These are phyloP conservation scores for Tympanoctomys barrerae DNA, from an alignment of 2,797 vertebrate genomes.

Conservation along the genomic window DNA sequence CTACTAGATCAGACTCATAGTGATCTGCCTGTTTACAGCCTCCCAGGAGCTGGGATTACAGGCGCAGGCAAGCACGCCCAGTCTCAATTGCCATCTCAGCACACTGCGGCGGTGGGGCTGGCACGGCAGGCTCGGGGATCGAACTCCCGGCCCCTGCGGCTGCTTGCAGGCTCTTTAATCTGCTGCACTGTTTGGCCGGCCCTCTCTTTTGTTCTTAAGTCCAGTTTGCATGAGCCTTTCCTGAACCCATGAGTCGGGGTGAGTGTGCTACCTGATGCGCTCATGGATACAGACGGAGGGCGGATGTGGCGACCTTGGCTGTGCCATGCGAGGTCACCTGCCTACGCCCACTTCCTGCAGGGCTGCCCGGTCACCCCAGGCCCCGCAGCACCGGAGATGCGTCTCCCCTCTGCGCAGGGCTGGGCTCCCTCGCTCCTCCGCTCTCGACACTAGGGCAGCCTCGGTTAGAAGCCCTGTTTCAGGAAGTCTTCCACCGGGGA, in stretches of 20 bases:
- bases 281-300: neutral
- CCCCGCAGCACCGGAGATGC: rapidly evolving
- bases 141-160: too few relatives aligned
- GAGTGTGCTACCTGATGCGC: neutral
- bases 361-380: neutral
- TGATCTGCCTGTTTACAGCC: too few relatives aligned
- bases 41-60: too few relatives aligned
- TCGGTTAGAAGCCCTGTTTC: too few relatives aligned
- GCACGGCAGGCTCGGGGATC: too few relatives aligned
- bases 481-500: neutral
- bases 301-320: rapidly evolving
- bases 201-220: neutral
- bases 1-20: too few relatives aligned
- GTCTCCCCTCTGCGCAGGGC: neutral
- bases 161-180: too few relatives aligned
- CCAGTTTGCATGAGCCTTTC: neutral
- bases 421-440: neutral
- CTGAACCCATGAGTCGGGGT: neutral
- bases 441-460: rapidly evolving
- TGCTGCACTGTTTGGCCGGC: too few relatives aligned
- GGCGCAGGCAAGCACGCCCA: too few relatives aligned
- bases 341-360: neutral
- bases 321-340: rapidly evolving
- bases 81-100: too few relatives aligned
- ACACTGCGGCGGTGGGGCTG: too few relatives aligned